Evolutionary conservation across 2,888 invertebrate species (phyloP).

Genomic region (Pristionchus japonicus): DNA sequence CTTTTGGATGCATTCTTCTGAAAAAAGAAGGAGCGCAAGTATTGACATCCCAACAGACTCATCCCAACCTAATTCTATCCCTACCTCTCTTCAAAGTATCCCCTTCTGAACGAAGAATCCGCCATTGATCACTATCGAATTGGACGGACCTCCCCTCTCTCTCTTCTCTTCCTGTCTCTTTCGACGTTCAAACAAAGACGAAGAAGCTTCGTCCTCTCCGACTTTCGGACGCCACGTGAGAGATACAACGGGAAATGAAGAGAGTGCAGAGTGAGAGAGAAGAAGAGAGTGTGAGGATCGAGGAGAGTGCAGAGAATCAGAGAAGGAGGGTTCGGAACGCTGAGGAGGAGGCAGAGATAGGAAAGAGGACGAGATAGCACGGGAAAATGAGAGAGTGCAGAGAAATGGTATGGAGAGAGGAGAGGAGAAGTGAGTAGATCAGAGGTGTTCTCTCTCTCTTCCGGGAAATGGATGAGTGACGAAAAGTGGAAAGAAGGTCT

Average conservation of each 20-base stretch:
- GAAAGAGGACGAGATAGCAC: background rate
- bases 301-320: background rate
- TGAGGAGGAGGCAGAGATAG: background rate
- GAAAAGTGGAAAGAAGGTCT: background rate
- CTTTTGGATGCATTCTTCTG: no score
- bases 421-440: conserved; percentile 10
- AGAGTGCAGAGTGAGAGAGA: conserved; percentile 7
- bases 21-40: no score
- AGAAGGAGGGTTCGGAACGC: background rate
- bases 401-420: background rate
- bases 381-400: background rate
- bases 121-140: background rate
- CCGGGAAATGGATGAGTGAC: background rate
- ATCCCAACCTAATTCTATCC: background rate
- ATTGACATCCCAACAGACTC: no score
- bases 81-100: background rate
- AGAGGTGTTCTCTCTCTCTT: conserved; percentile 38
- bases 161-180: conserved; percentile 32
- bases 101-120: background rate
- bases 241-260: background rate
- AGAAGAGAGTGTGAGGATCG: background rate
- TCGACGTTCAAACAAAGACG: conserved; percentile 53
- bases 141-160: background rate
- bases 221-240: conserved; percentile 44
- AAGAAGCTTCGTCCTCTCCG: conserved; percentile 38